Percentiles rank a stretch among this genome's conserved stretches.
These are phyloP conservation scores for Uropsilus gracilis DNA, from an alignment of 2,113 vertebrate genomes.

Conservation along the genomic window DNA sequence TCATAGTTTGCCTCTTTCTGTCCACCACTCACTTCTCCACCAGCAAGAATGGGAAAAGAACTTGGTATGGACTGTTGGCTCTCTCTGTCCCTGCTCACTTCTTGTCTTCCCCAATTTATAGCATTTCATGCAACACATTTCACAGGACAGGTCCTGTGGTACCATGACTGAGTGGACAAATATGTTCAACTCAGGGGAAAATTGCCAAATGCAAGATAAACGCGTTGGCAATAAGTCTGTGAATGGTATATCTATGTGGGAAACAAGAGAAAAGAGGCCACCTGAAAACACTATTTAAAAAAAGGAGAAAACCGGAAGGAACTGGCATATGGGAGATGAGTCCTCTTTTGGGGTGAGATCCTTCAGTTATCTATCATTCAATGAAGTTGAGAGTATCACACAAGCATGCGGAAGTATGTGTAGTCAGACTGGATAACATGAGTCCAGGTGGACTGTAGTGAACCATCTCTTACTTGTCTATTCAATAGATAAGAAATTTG, in stretches of 20 bases:
- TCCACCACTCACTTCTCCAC: not conserved
- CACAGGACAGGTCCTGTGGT: not conserved
- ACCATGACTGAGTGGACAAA: not conserved
- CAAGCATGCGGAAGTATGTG: not conserved
- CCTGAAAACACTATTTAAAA: not conserved
- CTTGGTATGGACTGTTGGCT: rapidly evolving
- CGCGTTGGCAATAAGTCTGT: not conserved
- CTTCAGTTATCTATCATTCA: not conserved
- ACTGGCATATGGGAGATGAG: not conserved
- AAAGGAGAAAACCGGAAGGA: not conserved
- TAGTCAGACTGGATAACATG: not conserved
- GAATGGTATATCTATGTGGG: not conserved
- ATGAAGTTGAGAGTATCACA: not conserved
- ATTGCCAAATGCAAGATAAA: not conserved
- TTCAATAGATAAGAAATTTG: not conserved
- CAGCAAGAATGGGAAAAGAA: not conserved
- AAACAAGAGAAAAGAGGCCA: not conserved
- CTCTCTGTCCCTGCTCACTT: not conserved
- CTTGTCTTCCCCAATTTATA: not conserved
- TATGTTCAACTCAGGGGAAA: not conserved
- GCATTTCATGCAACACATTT: not conserved
- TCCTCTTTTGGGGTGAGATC: not conserved
- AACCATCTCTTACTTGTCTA: not conserved
- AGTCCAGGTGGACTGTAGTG: not conserved
- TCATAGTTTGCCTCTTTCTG: too few relatives aligned